A percentile compares a stretch with the other conserved stretches of the same genome.
These are phyloP conservation scores for Cantharis nigra DNA, from an alignment of 2,888 invertebrate genomes.

Conservation along the genomic window DNA sequence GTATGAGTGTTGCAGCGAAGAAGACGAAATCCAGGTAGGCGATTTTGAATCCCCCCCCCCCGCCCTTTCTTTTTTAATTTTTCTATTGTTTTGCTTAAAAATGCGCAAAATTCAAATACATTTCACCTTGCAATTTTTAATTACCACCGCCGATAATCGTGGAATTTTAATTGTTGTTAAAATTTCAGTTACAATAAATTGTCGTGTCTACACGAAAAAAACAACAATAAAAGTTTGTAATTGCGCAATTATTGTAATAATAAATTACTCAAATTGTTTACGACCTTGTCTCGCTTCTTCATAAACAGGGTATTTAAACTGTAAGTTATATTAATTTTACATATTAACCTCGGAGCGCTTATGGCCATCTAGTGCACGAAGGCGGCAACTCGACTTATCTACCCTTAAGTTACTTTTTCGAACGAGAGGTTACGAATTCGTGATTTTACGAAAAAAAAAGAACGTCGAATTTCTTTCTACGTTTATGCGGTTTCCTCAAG, in stretches of 20 bases:
- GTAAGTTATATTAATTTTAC: neutral
- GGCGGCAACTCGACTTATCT: no score
- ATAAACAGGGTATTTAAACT: neutral
- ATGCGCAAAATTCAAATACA: neutral
- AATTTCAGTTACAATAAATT: neutral
- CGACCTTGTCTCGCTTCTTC: no score
- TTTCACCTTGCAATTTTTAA: neutral
- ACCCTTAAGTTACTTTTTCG: no score
- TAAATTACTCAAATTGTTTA: neutral
- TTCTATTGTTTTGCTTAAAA: neutral
- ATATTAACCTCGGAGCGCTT: no score
- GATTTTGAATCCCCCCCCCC: neutral
- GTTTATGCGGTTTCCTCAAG: neutral
- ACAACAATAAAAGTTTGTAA: neutral
- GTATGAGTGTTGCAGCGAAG: slow-evolving; percentile 60
- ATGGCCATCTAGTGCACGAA: no score
- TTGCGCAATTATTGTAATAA: neutral
- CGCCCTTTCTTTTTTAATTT: neutral
- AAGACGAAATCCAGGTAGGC: slow-evolving; percentile 55
- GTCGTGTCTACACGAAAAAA: neutral
- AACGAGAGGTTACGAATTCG: no score
- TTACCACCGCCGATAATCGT: neutral
- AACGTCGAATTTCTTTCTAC: neutral
- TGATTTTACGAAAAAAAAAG: neutral
- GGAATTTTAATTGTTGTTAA: neutral